Evolutionary conservation across 2,113 vertebrate species (phyloP).

Genomic region (Epinephelus lanceolatus): DNA sequence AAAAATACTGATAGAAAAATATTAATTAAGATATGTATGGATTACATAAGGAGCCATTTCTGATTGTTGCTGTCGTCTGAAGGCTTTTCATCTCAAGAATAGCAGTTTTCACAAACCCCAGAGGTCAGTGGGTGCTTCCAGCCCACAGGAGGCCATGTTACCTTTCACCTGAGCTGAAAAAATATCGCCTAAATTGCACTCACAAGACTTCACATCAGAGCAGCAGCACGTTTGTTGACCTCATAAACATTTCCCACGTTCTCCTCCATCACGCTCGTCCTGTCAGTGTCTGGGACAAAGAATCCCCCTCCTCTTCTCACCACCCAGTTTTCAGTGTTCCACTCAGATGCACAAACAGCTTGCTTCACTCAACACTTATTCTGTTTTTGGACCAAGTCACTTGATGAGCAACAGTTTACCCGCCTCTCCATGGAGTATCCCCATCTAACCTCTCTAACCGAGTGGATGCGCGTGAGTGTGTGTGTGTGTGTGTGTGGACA

Average conservation of each 20-base stretch:
- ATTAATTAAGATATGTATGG: background rate
- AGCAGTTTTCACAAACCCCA: background rate
- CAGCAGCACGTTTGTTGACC: background rate
- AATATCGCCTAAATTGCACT: background rate
- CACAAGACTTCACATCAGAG: background rate
- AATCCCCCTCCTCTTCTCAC: conserved; percentile 54
- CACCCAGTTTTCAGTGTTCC: conserved; percentile 67
- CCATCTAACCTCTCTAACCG: conserved; percentile 72
- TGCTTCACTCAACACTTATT: conserved; percentile 69
- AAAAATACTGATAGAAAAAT: background rate
- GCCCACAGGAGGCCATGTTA: background rate
- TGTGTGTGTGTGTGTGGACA: conserved; percentile 79
- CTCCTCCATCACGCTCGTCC: background rate
- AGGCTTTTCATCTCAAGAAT: background rate
- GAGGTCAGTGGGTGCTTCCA: background rate
- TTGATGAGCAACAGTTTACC: conserved; percentile 79
- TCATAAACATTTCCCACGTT: conserved; percentile 12
- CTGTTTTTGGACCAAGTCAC: conserved; percentile 74
- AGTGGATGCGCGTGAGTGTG: conserved; percentile 67
- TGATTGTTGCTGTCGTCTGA: background rate
- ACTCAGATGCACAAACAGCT: conserved; percentile 75
- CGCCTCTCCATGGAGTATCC: conserved; percentile 75
- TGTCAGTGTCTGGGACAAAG: conserved; percentile 36
- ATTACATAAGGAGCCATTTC: background rate
- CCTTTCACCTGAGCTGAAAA: conserved; percentile 2